Evolutionary conservation across 1,140 invertebrate genomes (phyloP), one percentile per base, ranked within the genome.

Genomic region (Pseudobourletiella spinata): DNA sequence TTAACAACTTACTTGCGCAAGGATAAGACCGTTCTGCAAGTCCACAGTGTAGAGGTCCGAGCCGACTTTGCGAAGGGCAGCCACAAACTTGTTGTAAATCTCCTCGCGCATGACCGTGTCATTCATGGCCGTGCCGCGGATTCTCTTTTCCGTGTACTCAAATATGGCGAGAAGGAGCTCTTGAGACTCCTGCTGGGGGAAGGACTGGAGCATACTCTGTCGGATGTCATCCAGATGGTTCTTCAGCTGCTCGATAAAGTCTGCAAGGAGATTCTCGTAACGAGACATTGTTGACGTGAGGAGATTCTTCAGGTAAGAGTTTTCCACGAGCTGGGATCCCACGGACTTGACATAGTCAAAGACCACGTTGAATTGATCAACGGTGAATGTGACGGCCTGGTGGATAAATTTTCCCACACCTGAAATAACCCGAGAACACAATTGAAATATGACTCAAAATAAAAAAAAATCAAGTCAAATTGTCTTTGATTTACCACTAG

Each of bases 121-220:
- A 70, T 85, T 76, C 6, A 83, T 73, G 6, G 70, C 48, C 64
- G 78, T 61, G 11, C 75, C 71, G n/a, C 74, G 76, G 3, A 81
- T 43, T 71, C 81, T 81, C 78, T 84, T 85, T 44, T 80, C 72
- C 3, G 85, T 64, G 70, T 88, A 88, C 26, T 79, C 72, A 25
- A 76, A 74, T 29, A 80, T 68, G 1, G 74, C 72, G 39, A 78
- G 75, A 14, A 81, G 70, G 59, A 86, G 76, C n/a, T 78, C 75
- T 66, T 76, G 79, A 1, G 79, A 64, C 63, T 85, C 82, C 29
- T 59, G 24, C n/a, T 50, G 55, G 24, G 67, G 67, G 2, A 69
- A 57, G 20, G 51, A 28, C 14, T 32, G 58, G 28, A 69, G 28
- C 18, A 69, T 30, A 29, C 30, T 52, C n/a, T 64, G 52, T 57